Conservation (phyloP, 2,888 invertebrate genomes). For the Cepaea hortensis region DNA sequence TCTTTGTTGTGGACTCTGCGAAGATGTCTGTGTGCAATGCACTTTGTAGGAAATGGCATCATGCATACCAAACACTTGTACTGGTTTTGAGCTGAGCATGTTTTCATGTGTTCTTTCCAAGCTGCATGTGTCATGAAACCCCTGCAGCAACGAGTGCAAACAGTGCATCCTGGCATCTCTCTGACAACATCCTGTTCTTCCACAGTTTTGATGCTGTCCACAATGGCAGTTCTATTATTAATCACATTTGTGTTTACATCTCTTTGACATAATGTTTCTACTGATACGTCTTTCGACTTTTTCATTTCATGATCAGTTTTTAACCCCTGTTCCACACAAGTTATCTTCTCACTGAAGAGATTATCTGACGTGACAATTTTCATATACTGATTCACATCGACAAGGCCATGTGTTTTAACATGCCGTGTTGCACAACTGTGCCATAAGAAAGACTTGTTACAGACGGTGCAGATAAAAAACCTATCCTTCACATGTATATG, state of each 20-base stretch:
- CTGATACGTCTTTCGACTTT: neutral
- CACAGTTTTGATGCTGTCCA: neutral
- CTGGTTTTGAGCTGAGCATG: slow-evolving; percentile 5
- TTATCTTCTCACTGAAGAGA: neutral
- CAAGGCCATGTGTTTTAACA: slow-evolving; percentile 11
- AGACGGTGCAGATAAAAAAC: slow-evolving; percentile 15
- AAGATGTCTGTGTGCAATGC: slow-evolving; percentile 12
- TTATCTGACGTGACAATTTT: neutral
- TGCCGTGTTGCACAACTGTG: slow-evolving; percentile 9
- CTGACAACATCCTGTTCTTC: neutral
- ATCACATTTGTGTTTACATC: neutral
- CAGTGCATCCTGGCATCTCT: neutral
- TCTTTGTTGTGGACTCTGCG: slow-evolving; percentile 7
- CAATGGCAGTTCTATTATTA: neutral
- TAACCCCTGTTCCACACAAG: neutral
- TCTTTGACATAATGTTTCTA: neutral
- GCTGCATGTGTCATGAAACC: slow-evolving; percentile 20
- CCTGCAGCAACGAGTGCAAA: slow-evolving; percentile 2
- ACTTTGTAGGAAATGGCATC: slow-evolving; percentile 1
- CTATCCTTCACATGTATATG: slow-evolving; percentile 24
- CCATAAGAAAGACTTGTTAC: slow-evolving; percentile 10
- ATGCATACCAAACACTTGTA: neutral
- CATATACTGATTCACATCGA: slow-evolving; percentile 16
- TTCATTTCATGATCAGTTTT: neutral
- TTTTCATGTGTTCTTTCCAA: slow-evolving; percentile 15